Conservation (phyloP, 2,113 vertebrate genomes). For the Picathartes gymnocephalus region DNA sequence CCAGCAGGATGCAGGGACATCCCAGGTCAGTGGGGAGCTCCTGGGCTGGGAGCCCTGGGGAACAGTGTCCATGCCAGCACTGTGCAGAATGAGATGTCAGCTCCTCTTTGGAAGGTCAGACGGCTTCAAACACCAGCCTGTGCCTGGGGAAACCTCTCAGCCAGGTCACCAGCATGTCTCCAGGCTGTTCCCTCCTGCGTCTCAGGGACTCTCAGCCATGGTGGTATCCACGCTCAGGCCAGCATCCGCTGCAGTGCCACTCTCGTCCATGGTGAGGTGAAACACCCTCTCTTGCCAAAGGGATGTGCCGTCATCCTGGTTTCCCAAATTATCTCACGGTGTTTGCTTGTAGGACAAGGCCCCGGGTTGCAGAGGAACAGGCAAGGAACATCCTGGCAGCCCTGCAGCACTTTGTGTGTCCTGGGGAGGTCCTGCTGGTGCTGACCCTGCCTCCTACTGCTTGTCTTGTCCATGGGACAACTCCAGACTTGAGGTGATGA, state of each 20-base stretch:
- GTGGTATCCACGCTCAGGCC: neutral
- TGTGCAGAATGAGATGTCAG: neutral
- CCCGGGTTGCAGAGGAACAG: neutral
- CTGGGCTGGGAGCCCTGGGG: neutral
- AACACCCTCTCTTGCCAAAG: neutral
- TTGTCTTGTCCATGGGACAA: neutral
- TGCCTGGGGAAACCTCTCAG: neutral
- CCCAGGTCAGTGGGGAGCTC: neutral
- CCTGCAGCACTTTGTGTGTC: neutral
- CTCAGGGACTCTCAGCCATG: neutral
- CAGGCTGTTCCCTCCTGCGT: neutral
- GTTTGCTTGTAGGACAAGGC: neutral
- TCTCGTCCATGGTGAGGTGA: fast-evolving
- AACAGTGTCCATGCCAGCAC: neutral
- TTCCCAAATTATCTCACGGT: neutral
- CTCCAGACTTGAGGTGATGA: neutral
- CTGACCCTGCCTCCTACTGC: neutral
- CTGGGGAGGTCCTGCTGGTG: neutral
- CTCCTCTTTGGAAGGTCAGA: neutral
- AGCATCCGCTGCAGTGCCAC: fast-evolving
- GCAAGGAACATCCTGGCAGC: neutral
- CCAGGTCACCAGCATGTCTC: neutral
- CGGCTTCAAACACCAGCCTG: neutral
- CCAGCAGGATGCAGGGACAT: neutral
- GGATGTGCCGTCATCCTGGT: neutral